These are phyloP conservation scores for Bombus soroeensis DNA, from an alignment of 1,140 invertebrate species.

Conservation along the genomic window DNA sequence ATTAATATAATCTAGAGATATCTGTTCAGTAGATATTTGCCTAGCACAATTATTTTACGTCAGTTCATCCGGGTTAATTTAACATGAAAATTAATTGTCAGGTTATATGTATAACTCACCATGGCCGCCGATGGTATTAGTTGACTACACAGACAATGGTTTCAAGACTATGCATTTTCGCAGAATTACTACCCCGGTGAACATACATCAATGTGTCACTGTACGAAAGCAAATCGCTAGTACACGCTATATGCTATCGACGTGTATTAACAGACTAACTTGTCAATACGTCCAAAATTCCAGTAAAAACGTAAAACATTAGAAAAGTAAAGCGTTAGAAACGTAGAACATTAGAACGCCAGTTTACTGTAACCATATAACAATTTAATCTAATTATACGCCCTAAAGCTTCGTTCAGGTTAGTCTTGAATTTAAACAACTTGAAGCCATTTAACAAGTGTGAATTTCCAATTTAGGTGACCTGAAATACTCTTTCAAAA, in stretches of 20 bases:
- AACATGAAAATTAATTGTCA: background rate
- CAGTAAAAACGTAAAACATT: background rate
- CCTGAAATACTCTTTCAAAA: too few species aligned
- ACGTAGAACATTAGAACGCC: background rate
- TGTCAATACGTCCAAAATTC: background rate
- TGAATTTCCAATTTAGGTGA: too few species aligned
- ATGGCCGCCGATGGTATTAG: background rate
- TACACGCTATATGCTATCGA: background rate
- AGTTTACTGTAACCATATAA: too few species aligned
- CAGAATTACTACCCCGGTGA: background rate
- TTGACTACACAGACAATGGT: background rate
- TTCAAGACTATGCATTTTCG: background rate
- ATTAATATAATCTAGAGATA: background rate
- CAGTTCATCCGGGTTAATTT: background rate
- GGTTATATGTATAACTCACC: background rate
- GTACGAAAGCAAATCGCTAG: background rate
- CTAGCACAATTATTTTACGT: background rate
- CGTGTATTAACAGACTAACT: background rate
- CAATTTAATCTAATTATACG: too few species aligned
- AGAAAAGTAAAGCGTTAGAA: background rate
- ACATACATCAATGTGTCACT: background rate
- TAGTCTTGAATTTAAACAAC: too few species aligned
- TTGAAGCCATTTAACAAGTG: too few species aligned
- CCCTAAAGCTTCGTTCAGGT: too few species aligned
- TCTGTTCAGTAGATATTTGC: background rate